Evolutionary conservation across 53 echinoderm and acorn worm species (phyloP).

Genomic region (Patiria pectinifera): DNA sequence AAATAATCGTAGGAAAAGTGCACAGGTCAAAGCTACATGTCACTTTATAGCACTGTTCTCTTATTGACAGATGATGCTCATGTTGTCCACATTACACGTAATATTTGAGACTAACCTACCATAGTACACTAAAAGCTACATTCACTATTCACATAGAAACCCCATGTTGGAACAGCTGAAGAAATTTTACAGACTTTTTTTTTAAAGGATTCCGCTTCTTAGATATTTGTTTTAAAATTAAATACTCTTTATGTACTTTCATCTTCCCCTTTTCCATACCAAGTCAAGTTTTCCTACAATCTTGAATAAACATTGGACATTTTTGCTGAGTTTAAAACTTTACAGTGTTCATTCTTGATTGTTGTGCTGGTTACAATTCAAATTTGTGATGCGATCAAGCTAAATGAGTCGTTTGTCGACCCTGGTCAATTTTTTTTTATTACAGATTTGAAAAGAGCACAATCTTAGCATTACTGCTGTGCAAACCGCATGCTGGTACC

Average conservation of each 20-base stretch:
- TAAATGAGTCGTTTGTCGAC: too few species aligned
- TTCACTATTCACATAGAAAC: constrained; percentile 42
- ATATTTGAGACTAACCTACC: constrained; percentile 31
- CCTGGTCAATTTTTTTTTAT: too few species aligned
- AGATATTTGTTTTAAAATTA: not conserved
- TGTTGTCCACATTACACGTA: constrained; percentile 21
- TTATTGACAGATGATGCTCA: not conserved
- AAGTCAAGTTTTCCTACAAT: not conserved
- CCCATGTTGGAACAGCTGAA: not conserved
- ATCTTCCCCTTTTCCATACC: not conserved
- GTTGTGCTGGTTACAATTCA: not conserved
- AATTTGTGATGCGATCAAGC: too few species aligned
- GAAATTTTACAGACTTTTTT: constrained; percentile 27
- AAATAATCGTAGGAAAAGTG: not conserved
- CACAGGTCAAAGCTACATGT: not conserved
- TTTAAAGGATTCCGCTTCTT: too few species aligned
- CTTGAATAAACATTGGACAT: not conserved
- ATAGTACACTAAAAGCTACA: constrained; percentile 55
- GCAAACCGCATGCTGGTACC: too few species aligned
- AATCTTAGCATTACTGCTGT: too few species aligned
- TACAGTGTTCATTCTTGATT: not conserved
- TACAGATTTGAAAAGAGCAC: too few species aligned
- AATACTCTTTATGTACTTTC: not conserved
- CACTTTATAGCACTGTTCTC: not conserved
- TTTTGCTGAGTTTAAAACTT: not conserved